A percentile compares a stretch with the other conserved stretches of the same genome.
Evolutionary conservation across 2,113 vertebrate species (phyloP).

Genomic region (Rhea pennata): DNA sequence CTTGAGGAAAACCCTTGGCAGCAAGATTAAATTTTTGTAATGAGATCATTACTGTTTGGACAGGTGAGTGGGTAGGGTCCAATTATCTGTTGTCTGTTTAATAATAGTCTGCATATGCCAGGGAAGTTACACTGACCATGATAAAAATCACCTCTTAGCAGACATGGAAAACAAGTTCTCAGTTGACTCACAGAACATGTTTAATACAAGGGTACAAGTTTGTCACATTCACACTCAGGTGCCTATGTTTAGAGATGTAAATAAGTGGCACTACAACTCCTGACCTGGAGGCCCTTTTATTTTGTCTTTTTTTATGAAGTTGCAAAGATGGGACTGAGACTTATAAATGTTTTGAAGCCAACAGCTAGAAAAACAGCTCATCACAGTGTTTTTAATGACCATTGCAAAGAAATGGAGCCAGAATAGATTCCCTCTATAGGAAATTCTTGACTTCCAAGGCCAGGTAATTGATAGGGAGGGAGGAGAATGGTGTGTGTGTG

Average conservation of each 20-base stretch:
- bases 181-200: neutral
- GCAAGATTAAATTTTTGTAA: neutral
- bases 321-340: neutral
- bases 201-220: neutral
- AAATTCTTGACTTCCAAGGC: neutral
- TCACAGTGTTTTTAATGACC: neutral
- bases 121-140: neutral
- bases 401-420: neutral
- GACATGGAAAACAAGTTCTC: neutral
- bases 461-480: neutral
- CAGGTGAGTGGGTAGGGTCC: neutral
- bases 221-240: neutral
- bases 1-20: slow-evolving; percentile 33
- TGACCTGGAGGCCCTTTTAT: neutral
- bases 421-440: neutral
- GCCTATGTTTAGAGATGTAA: neutral
- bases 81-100: neutral
- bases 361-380: neutral
- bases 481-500: neutral
- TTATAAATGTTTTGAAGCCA: neutral
- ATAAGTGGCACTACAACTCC: neutral
- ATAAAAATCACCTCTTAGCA: neutral
- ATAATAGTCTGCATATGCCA: neutral
- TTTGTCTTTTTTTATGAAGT: neutral
- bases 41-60: neutral